phyloP scores from a whole-genome alignment of 2,888 invertebrate species.

The Drosophila pseudotakahashii region DNA sequence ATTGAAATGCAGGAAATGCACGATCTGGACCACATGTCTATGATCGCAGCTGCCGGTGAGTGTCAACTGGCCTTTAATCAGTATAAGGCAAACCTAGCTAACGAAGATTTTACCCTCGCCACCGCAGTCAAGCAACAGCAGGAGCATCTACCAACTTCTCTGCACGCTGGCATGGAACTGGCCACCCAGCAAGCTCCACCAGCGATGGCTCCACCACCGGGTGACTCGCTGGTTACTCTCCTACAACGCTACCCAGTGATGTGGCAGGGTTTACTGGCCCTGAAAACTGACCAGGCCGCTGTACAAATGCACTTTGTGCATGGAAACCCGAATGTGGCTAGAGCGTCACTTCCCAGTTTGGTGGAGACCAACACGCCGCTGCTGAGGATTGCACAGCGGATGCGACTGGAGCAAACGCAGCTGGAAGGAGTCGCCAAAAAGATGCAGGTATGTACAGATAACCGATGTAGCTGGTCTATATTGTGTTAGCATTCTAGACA shows the following conservation, averaged over 20 bases:
- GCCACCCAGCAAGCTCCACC: slow-evolving; percentile 88
- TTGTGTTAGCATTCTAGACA: neutral
- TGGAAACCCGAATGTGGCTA: slow-evolving; percentile 95
- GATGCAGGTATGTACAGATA: slow-evolving; percentile 90
- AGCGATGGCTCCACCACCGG: slow-evolving; percentile 92
- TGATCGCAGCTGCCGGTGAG: slow-evolving; percentile 71
- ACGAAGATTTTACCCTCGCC: neutral
- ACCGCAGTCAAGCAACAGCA: slow-evolving; percentile 66
- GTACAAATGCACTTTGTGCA: slow-evolving; percentile 99
- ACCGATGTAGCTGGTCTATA: neutral
- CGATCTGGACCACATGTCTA: slow-evolving; percentile 69
- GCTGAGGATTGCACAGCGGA: slow-evolving; percentile 97
- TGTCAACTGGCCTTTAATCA: neutral
- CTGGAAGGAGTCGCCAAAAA: slow-evolving; percentile 97
- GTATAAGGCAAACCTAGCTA: neutral
- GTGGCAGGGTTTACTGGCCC: slow-evolving; percentile 97
- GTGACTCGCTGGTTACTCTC: slow-evolving; percentile 92
- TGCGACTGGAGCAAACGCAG: slow-evolving; percentile 98
- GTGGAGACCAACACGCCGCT: slow-evolving; percentile 93
- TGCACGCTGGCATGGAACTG: slow-evolving; percentile 80
- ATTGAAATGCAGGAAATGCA: slow-evolving; percentile 81
- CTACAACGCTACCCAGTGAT: slow-evolving; percentile 97
- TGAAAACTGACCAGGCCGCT: slow-evolving; percentile 98
- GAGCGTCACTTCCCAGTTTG: slow-evolving; percentile 93
- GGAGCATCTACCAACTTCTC: slow-evolving; percentile 57